Evolutionary conservation across 2,888 invertebrate genomes (phyloP), one percentile per base, ranked within the genome.

Genomic region (Norana najaformis): DNA sequence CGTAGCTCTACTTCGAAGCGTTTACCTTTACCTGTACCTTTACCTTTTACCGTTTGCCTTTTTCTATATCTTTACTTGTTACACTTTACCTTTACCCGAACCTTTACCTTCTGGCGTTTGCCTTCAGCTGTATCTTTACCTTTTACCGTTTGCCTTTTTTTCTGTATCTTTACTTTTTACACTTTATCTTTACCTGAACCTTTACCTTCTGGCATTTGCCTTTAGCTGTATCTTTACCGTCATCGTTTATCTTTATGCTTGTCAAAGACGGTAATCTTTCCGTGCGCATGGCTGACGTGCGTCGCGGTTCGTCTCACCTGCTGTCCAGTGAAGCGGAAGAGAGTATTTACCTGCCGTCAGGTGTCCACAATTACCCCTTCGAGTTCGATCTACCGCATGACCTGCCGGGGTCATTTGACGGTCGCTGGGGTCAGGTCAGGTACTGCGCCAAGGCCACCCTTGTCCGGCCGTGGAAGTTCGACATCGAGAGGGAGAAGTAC

Each of bases 401-500:
- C 23, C 90, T 91, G 88, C 91, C 91, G 4, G 83, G 89, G 30
- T 47, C 89, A 13, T 91, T 88, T 82, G 88, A 89, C 2, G 91
- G 91, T 14, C 88, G 90, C 36, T 91, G 90, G 90, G 91, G 91
- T 38, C 90, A 91, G 34, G 88, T 91, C 39, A 35, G 88, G 35
- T 91, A 91, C 90, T 34, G 47, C 23, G 83, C 90, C 35, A 90
- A 89, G 89, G 90, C 88, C 34, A 85, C 69, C 11, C 85, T 91
- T 35, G 91, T 69, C 18, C 88, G 91, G 38, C 90, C 90, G 39
- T 90, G 90, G 91, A 91, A 91, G 85, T 89, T 89, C 83, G 89
- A 90, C 83, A 90, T 91, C 30, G 91, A 90, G 37, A 53, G 89
- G 37, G 91, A 91, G 47, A 89, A 53, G 37, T 90, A 91, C 36